Evolutionary conservation across 2,113 vertebrate genomes (phyloP).

Genomic region (Azemiops feae): DNA sequence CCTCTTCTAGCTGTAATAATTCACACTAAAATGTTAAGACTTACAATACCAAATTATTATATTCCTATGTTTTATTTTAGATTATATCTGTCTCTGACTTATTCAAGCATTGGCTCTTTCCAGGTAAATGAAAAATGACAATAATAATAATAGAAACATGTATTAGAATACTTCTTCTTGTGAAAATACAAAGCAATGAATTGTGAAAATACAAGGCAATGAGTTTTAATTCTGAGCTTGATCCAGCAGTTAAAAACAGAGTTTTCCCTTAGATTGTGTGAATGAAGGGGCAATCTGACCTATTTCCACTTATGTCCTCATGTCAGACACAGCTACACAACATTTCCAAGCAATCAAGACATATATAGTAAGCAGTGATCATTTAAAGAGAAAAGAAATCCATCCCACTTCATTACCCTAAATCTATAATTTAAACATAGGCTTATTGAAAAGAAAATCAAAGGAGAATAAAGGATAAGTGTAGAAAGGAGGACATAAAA

Average conservation of each 20-base stretch:
- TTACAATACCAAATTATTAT: not conserved
- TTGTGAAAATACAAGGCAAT: not conserved
- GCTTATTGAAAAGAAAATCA: not conserved
- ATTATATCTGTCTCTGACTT: constrained; percentile 62
- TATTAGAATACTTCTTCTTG: not conserved
- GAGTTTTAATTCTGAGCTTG: not conserved
- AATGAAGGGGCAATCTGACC: not conserved
- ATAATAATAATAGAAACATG: not conserved
- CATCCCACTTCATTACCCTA: not conserved
- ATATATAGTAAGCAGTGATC: not conserved
- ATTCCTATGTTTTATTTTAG: constrained; percentile 51
- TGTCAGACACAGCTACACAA: not conserved
- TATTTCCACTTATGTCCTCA: not conserved
- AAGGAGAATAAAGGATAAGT: not conserved
- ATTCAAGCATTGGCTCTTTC: constrained; percentile 57
- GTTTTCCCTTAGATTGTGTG: not conserved
- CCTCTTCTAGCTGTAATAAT: not conserved
- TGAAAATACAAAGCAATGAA: not conserved
- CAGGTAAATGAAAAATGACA: constrained; percentile 56
- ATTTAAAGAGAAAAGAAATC: not conserved
- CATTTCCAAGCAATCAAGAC: not conserved
- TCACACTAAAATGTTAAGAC: not conserved
- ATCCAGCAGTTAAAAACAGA: not conserved
- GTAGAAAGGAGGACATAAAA: not conserved
- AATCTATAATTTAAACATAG: not conserved